Conservation (phyloP, 2,113 vertebrate species). For the Aspidoscelis tigris region DNA sequence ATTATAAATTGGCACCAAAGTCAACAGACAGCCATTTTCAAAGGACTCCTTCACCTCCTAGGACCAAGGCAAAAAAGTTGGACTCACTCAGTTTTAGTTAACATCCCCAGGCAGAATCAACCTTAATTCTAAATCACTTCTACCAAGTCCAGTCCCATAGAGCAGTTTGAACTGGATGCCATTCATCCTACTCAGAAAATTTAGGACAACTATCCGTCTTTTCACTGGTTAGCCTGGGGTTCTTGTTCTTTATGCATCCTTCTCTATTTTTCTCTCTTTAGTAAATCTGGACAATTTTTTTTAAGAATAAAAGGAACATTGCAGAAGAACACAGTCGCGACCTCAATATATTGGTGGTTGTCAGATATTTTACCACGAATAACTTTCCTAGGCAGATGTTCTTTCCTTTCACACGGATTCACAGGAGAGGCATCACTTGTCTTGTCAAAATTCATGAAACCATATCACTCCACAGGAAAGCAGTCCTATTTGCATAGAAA, state of each 20-base stretch:
- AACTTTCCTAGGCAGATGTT: not conserved
- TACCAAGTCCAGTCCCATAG: too few relatives aligned
- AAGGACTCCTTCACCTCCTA: too few relatives aligned
- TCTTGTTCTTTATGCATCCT: not conserved
- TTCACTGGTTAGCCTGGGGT: not conserved
- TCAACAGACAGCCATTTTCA: too few relatives aligned
- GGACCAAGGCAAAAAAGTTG: too few relatives aligned
- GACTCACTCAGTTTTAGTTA: too few relatives aligned
- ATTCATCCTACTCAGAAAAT: not conserved
- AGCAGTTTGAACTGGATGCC: not conserved
- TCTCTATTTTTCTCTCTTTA: not conserved
- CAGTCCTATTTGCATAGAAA: not conserved
- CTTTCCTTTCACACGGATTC: conserved; percentile 3
- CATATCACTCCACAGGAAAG: not conserved
- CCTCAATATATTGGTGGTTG: not conserved
- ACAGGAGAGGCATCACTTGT: not conserved
- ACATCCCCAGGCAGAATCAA: not conserved
- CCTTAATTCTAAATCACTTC: not conserved
- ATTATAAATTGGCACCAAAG: too few relatives aligned
- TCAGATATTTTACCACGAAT: conserved; percentile 7
- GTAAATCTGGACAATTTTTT: conserved; percentile 1
- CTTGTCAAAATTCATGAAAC: conserved; percentile 6
- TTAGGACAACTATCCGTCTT: not conserved
- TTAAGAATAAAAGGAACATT: not conserved
- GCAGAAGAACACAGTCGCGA: not conserved